phyloP scores from a whole-genome alignment of 2,888 invertebrate species.

The Anthophora plumipes region DNA sequence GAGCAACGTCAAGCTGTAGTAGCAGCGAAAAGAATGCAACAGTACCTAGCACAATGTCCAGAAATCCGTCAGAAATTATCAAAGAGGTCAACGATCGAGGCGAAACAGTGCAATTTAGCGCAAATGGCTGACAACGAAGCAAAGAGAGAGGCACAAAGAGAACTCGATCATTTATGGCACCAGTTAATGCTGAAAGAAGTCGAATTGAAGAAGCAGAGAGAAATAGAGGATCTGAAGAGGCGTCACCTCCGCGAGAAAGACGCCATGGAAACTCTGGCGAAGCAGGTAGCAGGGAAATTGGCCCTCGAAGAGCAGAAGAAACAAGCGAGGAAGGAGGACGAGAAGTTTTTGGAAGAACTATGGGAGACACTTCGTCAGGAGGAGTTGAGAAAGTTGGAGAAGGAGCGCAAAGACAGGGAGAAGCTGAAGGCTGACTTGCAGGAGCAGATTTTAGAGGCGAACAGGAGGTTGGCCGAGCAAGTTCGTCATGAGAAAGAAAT shows the following conservation, averaged over 20 bases:
- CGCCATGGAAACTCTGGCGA: conserved; percentile 62
- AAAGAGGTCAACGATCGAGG: conserved; percentile 39
- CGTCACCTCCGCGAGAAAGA: conserved; percentile 50
- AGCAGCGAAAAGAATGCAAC: conserved; percentile 60
- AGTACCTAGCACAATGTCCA: conserved; percentile 31
- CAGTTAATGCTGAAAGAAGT: conserved; percentile 87
- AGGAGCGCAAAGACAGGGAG: conserved; percentile 47
- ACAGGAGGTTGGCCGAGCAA: conserved; percentile 69
- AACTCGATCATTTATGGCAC: conserved; percentile 88
- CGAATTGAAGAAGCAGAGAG: conserved; percentile 79
- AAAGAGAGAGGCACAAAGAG: conserved; percentile 85
- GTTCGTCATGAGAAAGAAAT: conserved; percentile 70
- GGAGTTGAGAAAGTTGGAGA: conserved; percentile 67
- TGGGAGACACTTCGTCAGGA: conserved; percentile 70
- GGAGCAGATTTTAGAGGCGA: conserved; percentile 73
- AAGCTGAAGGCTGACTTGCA: conserved; percentile 56
- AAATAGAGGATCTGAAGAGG: conserved; percentile 67
- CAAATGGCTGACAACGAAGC: conserved; percentile 84
- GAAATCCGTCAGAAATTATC: conserved; percentile 6
- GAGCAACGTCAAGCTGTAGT: conserved; percentile 85
- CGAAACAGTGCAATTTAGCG: conserved; percentile 50
- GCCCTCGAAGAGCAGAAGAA: conserved; percentile 70
- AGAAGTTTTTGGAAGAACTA: conserved; percentile 68
- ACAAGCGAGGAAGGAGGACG: conserved; percentile 71
- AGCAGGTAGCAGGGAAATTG: conserved; percentile 75